phyloP scores from a whole-genome alignment of 2,113 vertebrate species.

The Macquaria australasica region DNA sequence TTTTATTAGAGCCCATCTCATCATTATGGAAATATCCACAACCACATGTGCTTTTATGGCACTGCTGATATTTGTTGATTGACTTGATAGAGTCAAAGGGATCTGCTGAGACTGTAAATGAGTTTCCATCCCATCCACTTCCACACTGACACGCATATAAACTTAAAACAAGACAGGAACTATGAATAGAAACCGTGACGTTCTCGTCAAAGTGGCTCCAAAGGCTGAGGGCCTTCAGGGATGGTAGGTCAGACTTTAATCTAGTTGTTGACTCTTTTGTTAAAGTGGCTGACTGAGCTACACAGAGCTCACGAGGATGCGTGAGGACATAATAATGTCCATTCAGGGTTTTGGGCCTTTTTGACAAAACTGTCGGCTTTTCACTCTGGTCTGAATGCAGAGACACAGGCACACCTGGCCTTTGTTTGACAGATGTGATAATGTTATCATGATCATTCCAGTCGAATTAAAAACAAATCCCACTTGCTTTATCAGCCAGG shows the following conservation, averaged over 20 bases:
- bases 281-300: neutral
- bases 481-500: constrained; percentile 25
- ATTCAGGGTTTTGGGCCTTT: constrained; percentile 35
- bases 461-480: constrained; percentile 10
- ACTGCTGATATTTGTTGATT: constrained; percentile 40
- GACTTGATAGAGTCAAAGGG: constrained; percentile 39
- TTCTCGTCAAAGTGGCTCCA: constrained; percentile 25
- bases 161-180: neutral
- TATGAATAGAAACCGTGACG: neutral
- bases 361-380: neutral
- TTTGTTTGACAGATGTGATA: neutral
- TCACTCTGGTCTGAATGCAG: constrained; percentile 8
- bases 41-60: constrained; percentile 41
- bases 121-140: constrained; percentile 32
- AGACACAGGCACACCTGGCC: neutral
- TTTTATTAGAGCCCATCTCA: constrained; percentile 49
- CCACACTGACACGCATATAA: neutral
- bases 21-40: constrained; percentile 38
- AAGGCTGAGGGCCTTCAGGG: constrained; percentile 24
- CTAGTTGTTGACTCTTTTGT: neutral
- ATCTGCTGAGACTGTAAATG: constrained; percentile 59
- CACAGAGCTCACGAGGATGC: neutral
- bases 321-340: neutral
- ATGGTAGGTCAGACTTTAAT: constrained; percentile 20
- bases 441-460: neutral